Evolutionary conservation across 2,888 invertebrate genomes (phyloP), one percentile per base, ranked within the genome.

Genomic region (Plemyria rubiginata): DNA sequence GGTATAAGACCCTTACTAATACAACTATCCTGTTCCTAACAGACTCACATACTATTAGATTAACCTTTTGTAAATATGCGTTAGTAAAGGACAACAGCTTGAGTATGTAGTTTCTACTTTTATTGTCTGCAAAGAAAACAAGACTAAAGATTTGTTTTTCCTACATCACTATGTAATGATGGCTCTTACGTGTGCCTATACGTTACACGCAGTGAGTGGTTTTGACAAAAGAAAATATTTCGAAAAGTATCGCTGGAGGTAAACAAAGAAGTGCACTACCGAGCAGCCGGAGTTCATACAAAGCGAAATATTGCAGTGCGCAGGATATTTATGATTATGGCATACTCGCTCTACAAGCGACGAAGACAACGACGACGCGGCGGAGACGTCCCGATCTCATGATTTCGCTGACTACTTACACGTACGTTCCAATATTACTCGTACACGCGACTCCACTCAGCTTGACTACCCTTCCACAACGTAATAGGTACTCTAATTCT

Each of bases 251-350:
- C 86, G 88, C 79, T 85, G 86, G 79, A 84, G 80, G 84, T 84
- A 86, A 90, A 92, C 90, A 91, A 91, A 90, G 88, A 85, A 80
- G 62, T 84, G 83, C 80, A 76, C 83, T 81, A 81, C 82, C 78
- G 78, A 82, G 83, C 81, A 82, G 82, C 77, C 80, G 76, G 84
- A 87, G 86, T 82, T 87, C 84, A 82, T 85, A 89, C 88, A 90
- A 89, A 88, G 89, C 83, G 84, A 85, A 87, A 87, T 89, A 90
- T 88, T 87, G 87, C 85, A 81, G 80, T 76, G 82, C 80, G 80
- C 85, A 85, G 88, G 88, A 89, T 89, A 84, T 87, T 90, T 90
- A 89, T 89, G 87, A 89, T 90, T 87, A 88, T 87, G 78, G 87
- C 82, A 79, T 81, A 86, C 84, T 85, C 83, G 82, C 85, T 86